Evolutionary conservation across 2,113 vertebrate species (phyloP), one percentile per base, ranked within the genome.

Genomic region (Pyrgilauda ruficollis): DNA sequence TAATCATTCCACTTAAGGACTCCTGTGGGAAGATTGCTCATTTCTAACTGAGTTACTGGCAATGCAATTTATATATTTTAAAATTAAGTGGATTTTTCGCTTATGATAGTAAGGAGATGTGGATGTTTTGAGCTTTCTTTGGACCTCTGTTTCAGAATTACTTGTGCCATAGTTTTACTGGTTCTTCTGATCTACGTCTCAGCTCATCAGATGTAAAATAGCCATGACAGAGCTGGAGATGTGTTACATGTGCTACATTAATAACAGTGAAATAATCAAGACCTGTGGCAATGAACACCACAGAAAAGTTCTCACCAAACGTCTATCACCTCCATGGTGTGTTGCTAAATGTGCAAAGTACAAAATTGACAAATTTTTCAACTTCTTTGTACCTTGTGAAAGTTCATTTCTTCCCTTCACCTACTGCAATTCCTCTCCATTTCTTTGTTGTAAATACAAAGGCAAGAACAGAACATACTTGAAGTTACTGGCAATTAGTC

Each of bases 401-500:
- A 0, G 4, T 50, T 67, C 17, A 28, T 35, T 86, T 82, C 76
- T 75, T 86, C n/a, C 35, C 68, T 90, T n/a, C 53, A 61, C 33
- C 49, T 74, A 52, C 50, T 50, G n/a, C 68, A 76, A 39, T 53
- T 88, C 49, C 46, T 81, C 37, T 81, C 46, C 2, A 1, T 37
- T 68, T 52, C 68, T 77, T 82, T 87, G 41, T 49, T 44, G n/a
- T 24, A 73, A 80, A 43, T 19, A 86, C 33, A 73, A 95, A 93
- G 47, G 47, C 18, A 69, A 93, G 79, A 77, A 35, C n/a, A 72
- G 68, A 95, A 88, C 63, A 47, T 44, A 61, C 74, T 68, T 69
- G 49, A 55, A 73, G 72, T 41, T 86, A 63, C 61, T 83, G 26
- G 23, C 70, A 70, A 95, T 89, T 74, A 89, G 79, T 75, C 83